Conservation (phyloP, 1,140 invertebrate genomes). For the Hycleus phaleratus region DNA sequence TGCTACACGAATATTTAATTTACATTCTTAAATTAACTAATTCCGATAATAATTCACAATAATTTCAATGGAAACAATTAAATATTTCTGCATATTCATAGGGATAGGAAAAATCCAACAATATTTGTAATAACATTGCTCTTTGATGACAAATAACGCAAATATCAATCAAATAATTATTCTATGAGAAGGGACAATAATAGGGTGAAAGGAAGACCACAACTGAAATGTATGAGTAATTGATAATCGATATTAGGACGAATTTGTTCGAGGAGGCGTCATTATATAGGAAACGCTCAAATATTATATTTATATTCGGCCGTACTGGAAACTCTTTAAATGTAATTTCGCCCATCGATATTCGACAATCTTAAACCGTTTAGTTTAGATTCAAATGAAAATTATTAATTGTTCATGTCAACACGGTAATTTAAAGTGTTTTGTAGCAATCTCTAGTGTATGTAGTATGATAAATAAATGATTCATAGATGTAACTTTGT, state of each 20-base stretch:
- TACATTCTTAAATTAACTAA: not conserved
- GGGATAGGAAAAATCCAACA: not conserved
- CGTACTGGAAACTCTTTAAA: not conserved
- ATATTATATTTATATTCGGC: slow-evolving; percentile 13
- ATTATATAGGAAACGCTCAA: slow-evolving; percentile 19
- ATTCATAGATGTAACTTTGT: too few relatives aligned
- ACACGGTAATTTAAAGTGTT: too few relatives aligned
- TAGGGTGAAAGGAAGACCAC: slow-evolving; percentile 16
- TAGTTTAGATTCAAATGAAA: too few relatives aligned
- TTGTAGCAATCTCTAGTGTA: too few relatives aligned
- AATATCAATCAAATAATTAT: slow-evolving; percentile 25
- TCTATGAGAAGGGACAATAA: slow-evolving; percentile 13
- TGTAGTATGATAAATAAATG: too few relatives aligned
- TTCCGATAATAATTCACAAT: not conserved
- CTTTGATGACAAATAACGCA: slow-evolving; percentile 23
- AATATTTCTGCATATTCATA: not conserved
- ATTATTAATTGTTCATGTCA: too few relatives aligned
- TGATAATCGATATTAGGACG: slow-evolving; percentile 28
- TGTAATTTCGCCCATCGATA: too few relatives aligned
- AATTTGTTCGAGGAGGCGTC: slow-evolving; percentile 21
- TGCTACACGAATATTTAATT: too few relatives aligned
- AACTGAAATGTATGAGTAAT: slow-evolving; percentile 27
- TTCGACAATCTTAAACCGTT: too few relatives aligned
- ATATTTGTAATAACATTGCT: slow-evolving; percentile 6
- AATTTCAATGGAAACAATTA: not conserved